Conservation (phyloP, 2,797 vertebrate genomes). For the Pogoniulus pusillus region DNA sequence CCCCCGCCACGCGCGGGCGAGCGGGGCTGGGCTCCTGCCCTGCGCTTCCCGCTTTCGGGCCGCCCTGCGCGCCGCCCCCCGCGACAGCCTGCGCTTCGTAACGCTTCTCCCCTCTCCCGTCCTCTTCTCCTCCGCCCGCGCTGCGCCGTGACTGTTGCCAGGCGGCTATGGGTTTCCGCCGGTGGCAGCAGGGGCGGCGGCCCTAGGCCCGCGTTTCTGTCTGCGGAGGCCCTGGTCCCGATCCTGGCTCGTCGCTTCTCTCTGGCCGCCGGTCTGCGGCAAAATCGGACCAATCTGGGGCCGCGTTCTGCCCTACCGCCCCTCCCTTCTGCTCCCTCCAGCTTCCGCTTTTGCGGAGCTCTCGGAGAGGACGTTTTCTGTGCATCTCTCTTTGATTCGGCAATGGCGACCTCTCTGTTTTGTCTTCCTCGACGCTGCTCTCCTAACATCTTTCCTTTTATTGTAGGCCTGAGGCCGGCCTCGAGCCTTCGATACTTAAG, state of each 20-base stretch:
- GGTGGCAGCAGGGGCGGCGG: too few relatives aligned
- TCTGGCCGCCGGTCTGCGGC: background rate
- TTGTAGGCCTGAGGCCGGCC: fast-evolving
- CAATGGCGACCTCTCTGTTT: fast-evolving
- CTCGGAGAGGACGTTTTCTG: fast-evolving
- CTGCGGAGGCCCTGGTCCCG: too few relatives aligned
- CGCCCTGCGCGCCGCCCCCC: background rate
- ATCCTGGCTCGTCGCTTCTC: background rate
- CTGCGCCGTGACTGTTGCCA: fast-evolving
- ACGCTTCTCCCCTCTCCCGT: fast-evolving
- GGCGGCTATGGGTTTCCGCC: too few relatives aligned
- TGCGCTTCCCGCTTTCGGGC: too few relatives aligned
- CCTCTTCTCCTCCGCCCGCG: too few relatives aligned
- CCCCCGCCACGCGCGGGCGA: background rate
- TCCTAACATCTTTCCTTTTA: fast-evolving
- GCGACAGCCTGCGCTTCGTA: background rate
- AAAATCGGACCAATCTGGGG: constrained; percentile 15
- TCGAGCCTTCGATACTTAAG: fast-evolving
- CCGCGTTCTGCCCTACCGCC: background rate
- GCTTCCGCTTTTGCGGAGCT: fast-evolving
- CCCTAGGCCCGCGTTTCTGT: background rate
- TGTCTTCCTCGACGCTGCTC: fast-evolving
- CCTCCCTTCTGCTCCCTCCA: fast-evolving
- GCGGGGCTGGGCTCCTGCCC: background rate
- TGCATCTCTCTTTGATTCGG: background rate